Evolutionary conservation across 2,888 invertebrate species (phyloP), one percentile per base, ranked within the genome.

Genomic region (Orchesellides sinensis): DNA sequence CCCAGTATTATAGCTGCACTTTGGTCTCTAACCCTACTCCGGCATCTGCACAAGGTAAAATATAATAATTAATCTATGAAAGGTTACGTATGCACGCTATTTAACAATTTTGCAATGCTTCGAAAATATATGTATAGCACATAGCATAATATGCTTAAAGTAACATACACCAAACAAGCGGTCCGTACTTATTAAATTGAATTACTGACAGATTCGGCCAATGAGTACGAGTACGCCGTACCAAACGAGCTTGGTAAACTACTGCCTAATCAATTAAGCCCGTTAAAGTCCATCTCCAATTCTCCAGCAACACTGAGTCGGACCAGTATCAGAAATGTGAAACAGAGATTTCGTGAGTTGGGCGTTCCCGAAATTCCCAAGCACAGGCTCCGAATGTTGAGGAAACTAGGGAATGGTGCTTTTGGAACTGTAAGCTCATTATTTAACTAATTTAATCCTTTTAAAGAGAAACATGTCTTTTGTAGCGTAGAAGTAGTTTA

Each of bases 381-480:
- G 86, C 95, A 96, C 90, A 92, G 95, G 88, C 93, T 97, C 83
- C 92, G 96, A 88, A 96, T 96, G 94, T 93, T 96, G 88, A 95
- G 96, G 83, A 96, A 96, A 90, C 92, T 97, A 54, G 96, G 96
- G 27, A 96, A 96, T 90, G 96, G 96, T 84, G 94, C 95, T 82
- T 96, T 96, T 90, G 96, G 96, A 90, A 96, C 96, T 90, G 96
- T 96, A 91, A 91, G 92, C 92, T 35, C 78, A 81, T 81, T 81
- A 81, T 56, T 74, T 74, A 78, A 63, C 65, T 77, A 75, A 75
- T 82, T 82, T 65, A 83, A 80, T 84, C 77, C 80, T 84, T 81
- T 80, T 78, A 84, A 49, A 84, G 66, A 81, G 65, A 77, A 65
- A 21, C 54, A 72, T 77, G 63, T 72, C 77, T 66, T 72, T 78